phyloP scores from a whole-genome alignment of 2,797 vertebrate genomes.

The Capromys pilorides region DNA sequence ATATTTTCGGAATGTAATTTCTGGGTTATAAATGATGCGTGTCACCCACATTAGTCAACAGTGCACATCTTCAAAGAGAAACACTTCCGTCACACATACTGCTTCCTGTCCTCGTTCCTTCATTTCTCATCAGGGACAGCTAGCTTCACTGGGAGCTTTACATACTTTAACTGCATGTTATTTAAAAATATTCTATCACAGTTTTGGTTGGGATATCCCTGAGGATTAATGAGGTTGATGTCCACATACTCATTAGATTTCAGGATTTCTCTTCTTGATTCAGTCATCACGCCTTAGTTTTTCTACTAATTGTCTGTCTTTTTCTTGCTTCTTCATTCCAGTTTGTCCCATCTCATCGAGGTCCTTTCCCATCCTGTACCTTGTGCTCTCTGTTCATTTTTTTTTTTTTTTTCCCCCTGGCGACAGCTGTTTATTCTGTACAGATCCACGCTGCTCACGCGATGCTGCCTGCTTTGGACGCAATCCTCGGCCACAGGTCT shows the following conservation, averaged over 20 bases:
- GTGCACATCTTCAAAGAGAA: neutral
- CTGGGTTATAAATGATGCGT: neutral
- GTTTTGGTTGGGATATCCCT: neutral
- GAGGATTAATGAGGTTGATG: neutral
- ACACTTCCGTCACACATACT: accelerated
- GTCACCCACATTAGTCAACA: neutral
- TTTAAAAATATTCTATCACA: neutral
- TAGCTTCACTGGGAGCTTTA: neutral
- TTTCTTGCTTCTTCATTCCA: neutral
- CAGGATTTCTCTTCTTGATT: neutral
- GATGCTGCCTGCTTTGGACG: no score
- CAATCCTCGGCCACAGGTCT: no score
- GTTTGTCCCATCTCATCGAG: neutral
- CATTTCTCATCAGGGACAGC: neutral
- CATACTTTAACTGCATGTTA: neutral
- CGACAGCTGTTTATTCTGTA: no score
- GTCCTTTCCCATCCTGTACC: neutral
- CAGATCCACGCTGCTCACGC: no score
- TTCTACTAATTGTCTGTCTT: neutral
- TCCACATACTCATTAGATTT: neutral
- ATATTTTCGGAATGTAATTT: neutral
- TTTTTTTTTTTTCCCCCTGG: no score
- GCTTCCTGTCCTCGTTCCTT: neutral
- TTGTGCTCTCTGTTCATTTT: neutral
- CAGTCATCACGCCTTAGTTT: neutral